Evolutionary conservation across 2,113 vertebrate genomes (phyloP).

Genomic region (Harpagus bidentatus): DNA sequence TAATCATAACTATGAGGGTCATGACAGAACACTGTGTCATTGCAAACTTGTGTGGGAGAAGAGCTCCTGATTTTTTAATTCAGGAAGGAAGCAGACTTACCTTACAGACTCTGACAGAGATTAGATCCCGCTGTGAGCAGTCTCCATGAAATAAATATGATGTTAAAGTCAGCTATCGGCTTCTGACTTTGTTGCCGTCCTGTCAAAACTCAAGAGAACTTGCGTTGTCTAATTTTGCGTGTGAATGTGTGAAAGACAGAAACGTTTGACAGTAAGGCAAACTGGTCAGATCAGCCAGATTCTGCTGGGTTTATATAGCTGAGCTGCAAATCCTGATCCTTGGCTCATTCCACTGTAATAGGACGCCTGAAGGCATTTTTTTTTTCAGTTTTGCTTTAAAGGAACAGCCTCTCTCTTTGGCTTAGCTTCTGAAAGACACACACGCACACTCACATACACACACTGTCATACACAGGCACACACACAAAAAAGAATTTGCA

Average conservation of each 20-base stretch:
- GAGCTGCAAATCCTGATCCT: constrained; percentile 61
- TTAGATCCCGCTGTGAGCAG: constrained; percentile 5
- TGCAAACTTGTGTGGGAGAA: not conserved
- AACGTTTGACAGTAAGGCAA: constrained; percentile 62
- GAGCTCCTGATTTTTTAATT: not conserved
- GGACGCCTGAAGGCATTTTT: constrained; percentile 76
- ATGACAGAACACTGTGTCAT: not conserved
- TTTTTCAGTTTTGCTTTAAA: constrained; percentile 75
- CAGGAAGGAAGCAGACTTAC: constrained; percentile 42
- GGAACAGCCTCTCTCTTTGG: constrained; percentile 72
- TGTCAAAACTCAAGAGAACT: constrained; percentile 21
- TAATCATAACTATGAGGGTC: rapidly evolving
- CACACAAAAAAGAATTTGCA: constrained; percentile 66
- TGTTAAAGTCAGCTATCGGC: not conserved
- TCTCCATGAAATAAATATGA: constrained; percentile 4
- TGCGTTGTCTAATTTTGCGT: not conserved
- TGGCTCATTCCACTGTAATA: constrained; percentile 77
- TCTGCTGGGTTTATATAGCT: constrained; percentile 76
- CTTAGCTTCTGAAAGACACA: constrained; percentile 58
- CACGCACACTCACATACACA: constrained; percentile 11
- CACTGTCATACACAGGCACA: not conserved
- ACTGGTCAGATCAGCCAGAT: constrained; percentile 62
- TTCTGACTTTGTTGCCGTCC: constrained; percentile 4
- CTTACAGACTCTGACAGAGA: not conserved
- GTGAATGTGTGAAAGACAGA: not conserved